phyloP scores from a whole-genome alignment of 37 sponge, comb jelly and placozoan genomes.

The Amphimedon queenslandica region DNA sequence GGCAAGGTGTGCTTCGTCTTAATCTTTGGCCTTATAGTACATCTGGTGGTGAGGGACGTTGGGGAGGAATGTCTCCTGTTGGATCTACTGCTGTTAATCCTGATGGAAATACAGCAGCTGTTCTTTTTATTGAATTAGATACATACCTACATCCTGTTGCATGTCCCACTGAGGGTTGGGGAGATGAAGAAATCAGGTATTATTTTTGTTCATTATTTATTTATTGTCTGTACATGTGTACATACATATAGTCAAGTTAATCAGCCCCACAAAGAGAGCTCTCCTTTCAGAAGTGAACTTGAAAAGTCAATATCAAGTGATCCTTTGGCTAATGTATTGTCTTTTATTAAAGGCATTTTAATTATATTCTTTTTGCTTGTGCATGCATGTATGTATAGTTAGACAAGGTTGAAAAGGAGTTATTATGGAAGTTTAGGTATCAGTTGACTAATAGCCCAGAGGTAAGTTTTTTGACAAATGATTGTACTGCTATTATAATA shows the following conservation, averaged over 20 bases:
- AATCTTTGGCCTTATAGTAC: constrained; percentile 72
- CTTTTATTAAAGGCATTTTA: neutral
- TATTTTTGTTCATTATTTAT: neutral
- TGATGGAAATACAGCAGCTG: constrained; percentile 67
- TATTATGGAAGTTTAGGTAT: constrained; percentile 57
- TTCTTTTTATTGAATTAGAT: constrained; percentile 79
- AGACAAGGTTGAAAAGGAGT: constrained; percentile 48
- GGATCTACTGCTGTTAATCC: constrained; percentile 83
- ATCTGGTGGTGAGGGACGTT: constrained; percentile 7
- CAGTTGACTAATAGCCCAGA: constrained; percentile 55
- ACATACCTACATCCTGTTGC: constrained; percentile 86
- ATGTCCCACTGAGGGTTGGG: constrained; percentile 72
- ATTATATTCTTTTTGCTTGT: neutral
- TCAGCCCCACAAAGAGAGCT: neutral
- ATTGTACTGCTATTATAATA: neutral
- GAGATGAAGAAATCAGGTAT: neutral
- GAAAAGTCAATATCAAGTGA: constrained; percentile 43
- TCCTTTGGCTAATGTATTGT: constrained; percentile 21
- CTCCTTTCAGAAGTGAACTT: constrained; percentile 31
- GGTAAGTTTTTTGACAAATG: neutral
- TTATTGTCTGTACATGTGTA: neutral
- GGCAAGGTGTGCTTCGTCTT: constrained; percentile 59
- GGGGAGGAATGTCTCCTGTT: constrained; percentile 44
- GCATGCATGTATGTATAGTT: constrained; percentile 20
- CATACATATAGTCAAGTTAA: neutral